phyloP scores from a whole-genome alignment of 1,140 invertebrate species.

The Pachypsylla venusta region DNA sequence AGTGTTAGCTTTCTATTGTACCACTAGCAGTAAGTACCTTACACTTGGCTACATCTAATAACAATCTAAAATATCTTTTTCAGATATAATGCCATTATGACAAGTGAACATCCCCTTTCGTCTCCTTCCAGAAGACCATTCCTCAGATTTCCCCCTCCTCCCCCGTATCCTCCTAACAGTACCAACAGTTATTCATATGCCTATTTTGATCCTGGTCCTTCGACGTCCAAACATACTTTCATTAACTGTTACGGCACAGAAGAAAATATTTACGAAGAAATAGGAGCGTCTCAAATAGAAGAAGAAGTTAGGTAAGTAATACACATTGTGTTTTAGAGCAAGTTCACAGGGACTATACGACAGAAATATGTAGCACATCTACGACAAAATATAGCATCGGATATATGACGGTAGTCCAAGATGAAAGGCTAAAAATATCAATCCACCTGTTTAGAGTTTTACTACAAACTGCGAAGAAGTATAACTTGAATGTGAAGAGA shows the following conservation, averaged over 20 bases:
- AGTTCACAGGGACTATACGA: no score
- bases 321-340: neutral
- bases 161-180: slow-evolving; percentile 22
- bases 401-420: no score
- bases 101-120: neutral
- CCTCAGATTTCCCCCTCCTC: slow-evolving; percentile 19
- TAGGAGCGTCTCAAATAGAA: slow-evolving; percentile 49
- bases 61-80: no score
- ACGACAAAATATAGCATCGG: no score
- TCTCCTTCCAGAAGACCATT: slow-evolving; percentile 1
- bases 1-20: no score
- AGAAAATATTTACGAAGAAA: slow-evolving; percentile 81
- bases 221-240: slow-evolving; percentile 33
- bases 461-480: no score
- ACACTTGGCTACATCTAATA: no score
- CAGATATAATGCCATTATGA: slow-evolving; percentile 2
- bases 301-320: slow-evolving; percentile 48
- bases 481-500: no score
- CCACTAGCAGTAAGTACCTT: no score
- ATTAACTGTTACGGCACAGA: slow-evolving; percentile 62
- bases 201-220: slow-evolving; percentile 48
- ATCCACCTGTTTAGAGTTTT: no score
- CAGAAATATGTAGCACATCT: no score
- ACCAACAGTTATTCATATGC: slow-evolving; percentile 55
- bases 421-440: no score